Base-by-base conservation (phyloP, 2,797 vertebrate species). In the Propithecus deckenii region DNA sequence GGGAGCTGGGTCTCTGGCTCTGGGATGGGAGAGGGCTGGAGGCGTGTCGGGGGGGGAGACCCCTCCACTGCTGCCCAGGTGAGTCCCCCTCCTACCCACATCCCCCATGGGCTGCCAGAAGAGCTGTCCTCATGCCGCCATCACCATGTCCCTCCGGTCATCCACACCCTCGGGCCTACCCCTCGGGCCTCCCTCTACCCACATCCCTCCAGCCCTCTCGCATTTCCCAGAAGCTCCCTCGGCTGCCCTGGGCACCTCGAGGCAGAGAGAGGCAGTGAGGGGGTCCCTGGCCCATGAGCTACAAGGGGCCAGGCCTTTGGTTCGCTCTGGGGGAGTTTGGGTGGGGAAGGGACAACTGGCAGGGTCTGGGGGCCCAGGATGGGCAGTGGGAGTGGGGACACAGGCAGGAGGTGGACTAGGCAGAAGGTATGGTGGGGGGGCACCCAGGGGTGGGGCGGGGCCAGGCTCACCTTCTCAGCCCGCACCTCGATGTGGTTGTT, bases 401-500 rank as follows among this genome's bases (percentile, higher is more conserved):
- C 18, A n/a, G 41, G 11, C 50, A 14, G 43, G 52, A 55, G 46
- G 48, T 15, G 52, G 67, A 10, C 9, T 4, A 12, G 65, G 35
- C 63, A 12, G 59, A 35, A 63, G 79, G 30, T 1, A 0, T 1
- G 15, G 57, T 12, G 7, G 23, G 1, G 1, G 7, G 32, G 72
- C 46, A 15, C 0, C 4, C 25, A 18, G 14, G 5, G 41, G 1
- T 0, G 0, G 32, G 43, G 35, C 1, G 5, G 30, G 35, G 14
- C 18, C 57, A 3, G 63, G 50, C 98, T 99, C 98, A 99, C 99
- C 99, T 99, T 99, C 98, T 99, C 99, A 0, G 99, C 99, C 2
- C 98, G 99, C 81, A 99, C 99, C 96, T 99, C 98, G 8, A 99
- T 99, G 96, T 99, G 98, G 98, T 99, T 99, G 98, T 99, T 99